Evolutionary conservation across 2,113 vertebrate species (phyloP).

Genomic region (Apodemus sylvaticus): DNA sequence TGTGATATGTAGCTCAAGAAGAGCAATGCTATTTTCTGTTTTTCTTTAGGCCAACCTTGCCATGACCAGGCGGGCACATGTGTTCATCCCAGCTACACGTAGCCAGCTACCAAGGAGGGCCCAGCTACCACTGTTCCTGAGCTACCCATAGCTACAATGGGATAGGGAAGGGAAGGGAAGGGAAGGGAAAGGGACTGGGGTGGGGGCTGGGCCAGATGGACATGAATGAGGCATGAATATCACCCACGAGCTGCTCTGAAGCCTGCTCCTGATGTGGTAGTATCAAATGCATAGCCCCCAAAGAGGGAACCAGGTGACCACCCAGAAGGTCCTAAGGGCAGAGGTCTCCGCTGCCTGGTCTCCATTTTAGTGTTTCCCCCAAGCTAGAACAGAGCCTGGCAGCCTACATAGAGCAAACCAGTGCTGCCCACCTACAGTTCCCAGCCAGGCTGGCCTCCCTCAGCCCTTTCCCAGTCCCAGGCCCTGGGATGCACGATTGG

Average conservation of each 20-base stretch:
- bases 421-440: neutral
- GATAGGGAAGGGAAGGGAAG: no score
- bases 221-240: neutral
- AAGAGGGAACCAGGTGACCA: neutral
- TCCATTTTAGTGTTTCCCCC: neutral
- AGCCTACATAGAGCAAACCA: neutral
- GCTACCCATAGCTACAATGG: neutral
- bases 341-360: neutral
- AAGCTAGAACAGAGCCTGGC: neutral
- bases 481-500: neutral
- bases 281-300: neutral
- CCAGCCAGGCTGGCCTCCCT: neutral
- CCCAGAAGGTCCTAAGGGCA: neutral
- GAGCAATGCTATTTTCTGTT: neutral
- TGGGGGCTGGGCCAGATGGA: neutral
- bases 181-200: no score
- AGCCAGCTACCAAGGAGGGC: neutral
- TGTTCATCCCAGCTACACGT: neutral
- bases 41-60: neutral
- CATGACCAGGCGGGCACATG: neutral
- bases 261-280: neutral
- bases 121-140: neutral
- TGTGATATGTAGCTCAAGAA: accelerated
- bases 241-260: neutral
- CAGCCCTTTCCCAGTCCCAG: neutral